Base-by-base conservation (phyloP, 2,797 vertebrate species). In the Ciconia nigra region DNA sequence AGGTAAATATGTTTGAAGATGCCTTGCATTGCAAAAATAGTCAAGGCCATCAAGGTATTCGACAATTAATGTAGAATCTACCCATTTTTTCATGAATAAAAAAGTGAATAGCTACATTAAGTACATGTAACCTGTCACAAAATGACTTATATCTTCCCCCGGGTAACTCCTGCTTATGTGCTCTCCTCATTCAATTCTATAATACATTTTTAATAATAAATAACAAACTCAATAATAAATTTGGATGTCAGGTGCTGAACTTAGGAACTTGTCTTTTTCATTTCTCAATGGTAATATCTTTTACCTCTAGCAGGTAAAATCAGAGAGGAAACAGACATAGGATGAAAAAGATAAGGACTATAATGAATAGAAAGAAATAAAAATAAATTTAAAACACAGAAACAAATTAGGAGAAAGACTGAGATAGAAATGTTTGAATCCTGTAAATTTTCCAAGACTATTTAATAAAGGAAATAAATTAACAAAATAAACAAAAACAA, bases 131-230 rank as follows among this genome's bases (percentile, higher is more conserved):
- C 54, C 58, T 97, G 93, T 97, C 97, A 98, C 73, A 95, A 91
- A 87, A 71, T 97, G 83, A 98, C 83, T 92, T 94, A 96, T 76
- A 41, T 10, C 65, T 98, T 95, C 74, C 93, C 84, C 51, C 18
- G 10, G 84, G 96, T 96, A 94, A 91, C 35, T 97, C 25, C 62
- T 96, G 81, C 13, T 25, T 95, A 91, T 93, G 57, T 85, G 42
- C 57, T 96, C 65, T 86, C 21, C 83, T 97, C 74, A 67, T 94
- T 97, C 90, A 94, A 76, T 94, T 97, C 81, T 94, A 80, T 90
- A 98, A 97, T 88, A 79, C 55, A 87, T 95, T 97, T 97, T 98
- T 89, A 98, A 96, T 97, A 97, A 96, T 97, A 97, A 97, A 96
- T 97, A 93, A 83, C 52, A 96, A 91, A 93, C 96, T 90, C 70